Evolutionary conservation across 2,888 invertebrate genomes (phyloP).

Genomic region (Pseudococcus viburni): DNA sequence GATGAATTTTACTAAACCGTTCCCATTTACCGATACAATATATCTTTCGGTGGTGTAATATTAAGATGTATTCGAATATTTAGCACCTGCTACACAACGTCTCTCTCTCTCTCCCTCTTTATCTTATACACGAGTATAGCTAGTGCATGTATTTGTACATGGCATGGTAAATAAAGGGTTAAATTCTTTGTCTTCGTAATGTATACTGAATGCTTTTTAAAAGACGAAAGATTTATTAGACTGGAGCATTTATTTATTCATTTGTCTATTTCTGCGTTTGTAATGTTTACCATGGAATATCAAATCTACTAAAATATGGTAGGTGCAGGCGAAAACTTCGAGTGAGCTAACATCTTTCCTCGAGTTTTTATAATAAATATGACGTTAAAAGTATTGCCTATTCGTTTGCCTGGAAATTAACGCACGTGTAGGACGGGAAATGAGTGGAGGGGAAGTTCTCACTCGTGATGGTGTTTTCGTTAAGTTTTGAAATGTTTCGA

Average conservation of each 20-base stretch:
- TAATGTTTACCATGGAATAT: background rate
- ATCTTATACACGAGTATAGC: background rate
- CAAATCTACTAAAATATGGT: background rate
- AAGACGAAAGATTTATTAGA: slow-evolving; percentile 7
- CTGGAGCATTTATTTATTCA: slow-evolving; percentile 32
- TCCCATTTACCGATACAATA: slow-evolving; percentile 42
- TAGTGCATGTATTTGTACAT: background rate
- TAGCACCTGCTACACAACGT: slow-evolving; percentile 61
- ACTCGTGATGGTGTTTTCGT: background rate
- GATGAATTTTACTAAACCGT: slow-evolving; percentile 9
- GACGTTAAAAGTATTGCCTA: slow-evolving; percentile 13
- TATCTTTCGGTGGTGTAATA: slow-evolving; percentile 15
- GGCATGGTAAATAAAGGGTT: slow-evolving; percentile 48
- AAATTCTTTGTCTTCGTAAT: slow-evolving; percentile 24
- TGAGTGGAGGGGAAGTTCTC: too few species aligned
- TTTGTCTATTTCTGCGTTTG: background rate
- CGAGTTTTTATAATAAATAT: background rate
- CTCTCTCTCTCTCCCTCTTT: background rate
- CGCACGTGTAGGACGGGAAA: background rate
- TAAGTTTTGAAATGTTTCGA: background rate
- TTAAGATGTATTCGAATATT: slow-evolving; percentile 63
- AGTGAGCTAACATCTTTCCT: background rate
- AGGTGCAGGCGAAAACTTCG: background rate
- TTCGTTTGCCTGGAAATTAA: slow-evolving; percentile 9
- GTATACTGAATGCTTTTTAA: background rate